Conservation (phyloP, 1,140 invertebrate species). For the Metopolophium dirhodum region DNA sequence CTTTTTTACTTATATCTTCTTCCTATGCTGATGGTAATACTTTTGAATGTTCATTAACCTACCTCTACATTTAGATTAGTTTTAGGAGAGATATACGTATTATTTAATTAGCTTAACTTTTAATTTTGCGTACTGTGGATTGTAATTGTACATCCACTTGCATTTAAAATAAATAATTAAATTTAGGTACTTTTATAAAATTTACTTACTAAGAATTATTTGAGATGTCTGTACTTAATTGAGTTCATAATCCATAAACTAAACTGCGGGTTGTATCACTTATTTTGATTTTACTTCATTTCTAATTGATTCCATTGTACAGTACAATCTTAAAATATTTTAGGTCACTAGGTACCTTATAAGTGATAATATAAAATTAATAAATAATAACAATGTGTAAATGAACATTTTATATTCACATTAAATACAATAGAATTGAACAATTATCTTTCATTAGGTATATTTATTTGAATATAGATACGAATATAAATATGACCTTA, state of each 20-base stretch:
- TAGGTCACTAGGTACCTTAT: not conserved
- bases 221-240: not conserved
- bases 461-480: not conserved
- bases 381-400: not conserved
- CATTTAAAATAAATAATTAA: not conserved
- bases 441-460: not conserved
- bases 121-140: not conserved
- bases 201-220: not conserved
- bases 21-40: conserved; percentile 30
- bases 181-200: not conserved
- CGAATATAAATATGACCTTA: not conserved
- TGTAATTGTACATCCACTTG: not conserved
- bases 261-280: not conserved
- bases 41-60: not conserved
- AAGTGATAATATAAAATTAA: too few relatives aligned
- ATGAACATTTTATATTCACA: not conserved
- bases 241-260: not conserved
- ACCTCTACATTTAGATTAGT: not conserved
- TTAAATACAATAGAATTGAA: not conserved
- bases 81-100: not conserved
- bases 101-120: not conserved
- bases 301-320: not conserved
- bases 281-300: not conserved
- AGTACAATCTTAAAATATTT: not conserved
- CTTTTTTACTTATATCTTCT: conserved; percentile 18